Base-by-base conservation (phyloP, 2,113 vertebrate species). In the Nothobranchius furzeri region DNA sequence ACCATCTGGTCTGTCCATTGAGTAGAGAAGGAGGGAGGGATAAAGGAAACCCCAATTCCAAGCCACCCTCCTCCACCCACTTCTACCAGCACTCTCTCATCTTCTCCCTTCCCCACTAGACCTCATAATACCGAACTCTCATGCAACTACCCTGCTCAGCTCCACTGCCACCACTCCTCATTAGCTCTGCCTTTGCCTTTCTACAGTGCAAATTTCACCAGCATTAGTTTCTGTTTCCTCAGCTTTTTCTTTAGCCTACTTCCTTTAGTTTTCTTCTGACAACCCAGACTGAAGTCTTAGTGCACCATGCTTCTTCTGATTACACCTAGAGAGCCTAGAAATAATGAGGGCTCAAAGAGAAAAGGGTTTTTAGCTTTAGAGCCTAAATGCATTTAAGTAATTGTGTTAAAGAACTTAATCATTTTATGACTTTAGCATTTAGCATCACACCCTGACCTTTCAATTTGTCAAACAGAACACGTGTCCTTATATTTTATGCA, bases 1-100 rank as follows among this genome's bases (percentile, higher is more conserved):
- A 85, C 87, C 90, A 92, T 91, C 89, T 92, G 91, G 75, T 58
- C 70, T 45, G 57, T 80, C 61, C 63, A 76, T 54, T 52, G 65
- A 75, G 58, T 20, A 69, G 36, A 42, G 14, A 24, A 20, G 24
- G 3, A 0, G 45, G 7, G n/a, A 53, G 52, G 63, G 60, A 55
- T 30, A 49, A 60, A n/a, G 35, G 12, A 12, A 62, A 71, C 20
- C 20, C 11, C 50, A 51, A 50, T 42, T 60, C 25, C 73, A 76
- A 59, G 30, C 68, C 60, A 68, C 75, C 66, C 61, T 67, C 64
- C 68, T 63, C 57, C 72, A 15, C 60, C 64, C 64, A 49, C 53
- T 66, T 45, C 45, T 61, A 61, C 58, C 61, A 60, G 63, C 56
- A 40, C 51, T 61, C 53, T 17, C 50, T 60, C 76, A 40, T 45